Base-by-base conservation (phyloP, 2,113 vertebrate species). In the Cercocebus atys region DNA sequence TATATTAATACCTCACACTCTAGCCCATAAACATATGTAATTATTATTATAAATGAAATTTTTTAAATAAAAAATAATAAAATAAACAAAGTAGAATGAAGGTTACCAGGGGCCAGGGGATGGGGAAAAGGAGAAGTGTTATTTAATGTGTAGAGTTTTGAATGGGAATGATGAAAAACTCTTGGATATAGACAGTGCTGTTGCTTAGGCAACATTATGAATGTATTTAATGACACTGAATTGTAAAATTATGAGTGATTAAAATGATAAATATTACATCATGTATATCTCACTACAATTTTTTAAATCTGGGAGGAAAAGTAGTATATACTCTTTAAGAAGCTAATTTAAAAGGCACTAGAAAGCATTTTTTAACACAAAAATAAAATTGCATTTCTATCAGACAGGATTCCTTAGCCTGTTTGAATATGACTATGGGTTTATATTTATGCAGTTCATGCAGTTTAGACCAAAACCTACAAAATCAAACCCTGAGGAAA, bases 401-500 rank as follows among this genome's bases (percentile, higher is more conserved):
- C 17, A 87, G 70, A 47, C 79, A 88, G 73, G 47, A 73, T 61
- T 66, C 43, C 45, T 86, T 95, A 80, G 45, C 57, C 25, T 79
- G 14, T 57, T 43, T 94, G n/a, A 95, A 83, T 43, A 82, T 70
- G 78, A 59, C 61, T 78, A 9, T n/a, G n/a, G 61, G 35, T 96
- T 96, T 90, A 70, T 45, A 59, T 64, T 86, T 17, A 55, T 25
- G 1, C 70, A 72, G 38, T 66, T 92, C 82, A 66, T 55, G 43
- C 23, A 64, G 55, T 82, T 94, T 84, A 64, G 43, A 88, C 35
- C 43, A 90, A 98, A 97, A 81, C 25, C 40, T 90, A 96, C 57
- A 90, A 94, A 97, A 83, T 88, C 43, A 97, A 94, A 95, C 43
- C 30, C 81, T 76, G 35, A 97, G 84, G 20, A 92, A 89, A 93